These are phyloP conservation scores for Procambarus virginalis DNA, from an alignment of 1,140 invertebrate genomes.

Conservation along the genomic window DNA sequence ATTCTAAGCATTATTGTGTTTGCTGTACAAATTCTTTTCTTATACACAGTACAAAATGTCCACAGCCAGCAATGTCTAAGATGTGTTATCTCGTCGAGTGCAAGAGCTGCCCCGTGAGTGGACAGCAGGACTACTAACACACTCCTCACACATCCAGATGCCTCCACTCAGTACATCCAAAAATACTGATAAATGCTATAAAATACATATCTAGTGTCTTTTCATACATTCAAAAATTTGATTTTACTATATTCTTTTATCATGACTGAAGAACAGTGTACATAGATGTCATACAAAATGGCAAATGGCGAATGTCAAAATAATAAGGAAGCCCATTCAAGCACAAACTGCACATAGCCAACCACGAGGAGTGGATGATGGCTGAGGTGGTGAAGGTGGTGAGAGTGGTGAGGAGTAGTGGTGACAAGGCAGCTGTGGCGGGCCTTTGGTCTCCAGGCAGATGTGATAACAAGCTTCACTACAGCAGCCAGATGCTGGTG, in stretches of 20 bases:
- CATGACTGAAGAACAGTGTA: background rate
- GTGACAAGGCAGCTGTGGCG: conserved; percentile 13
- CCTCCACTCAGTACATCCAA: background rate
- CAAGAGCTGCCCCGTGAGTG: background rate
- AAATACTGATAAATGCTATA: background rate
- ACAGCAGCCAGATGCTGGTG: conserved; percentile 3
- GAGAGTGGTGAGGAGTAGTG: background rate
- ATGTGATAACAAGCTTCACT: conserved; percentile 3
- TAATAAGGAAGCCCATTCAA: background rate
- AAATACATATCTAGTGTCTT: background rate
- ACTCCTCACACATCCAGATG: background rate
- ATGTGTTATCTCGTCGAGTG: background rate
- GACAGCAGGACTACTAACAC: no score
- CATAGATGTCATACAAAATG: conserved; percentile 12
- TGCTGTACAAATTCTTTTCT: background rate
- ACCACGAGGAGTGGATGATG: background rate
- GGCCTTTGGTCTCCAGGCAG: conserved; percentile 18
- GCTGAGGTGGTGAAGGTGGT: conserved; percentile 9
- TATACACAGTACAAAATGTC: background rate
- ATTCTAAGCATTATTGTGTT: background rate
- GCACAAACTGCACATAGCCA: background rate
- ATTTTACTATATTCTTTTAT: background rate
- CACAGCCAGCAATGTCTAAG: background rate
- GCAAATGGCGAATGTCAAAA: background rate
- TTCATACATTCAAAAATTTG: conserved; percentile 4